Percentiles rank a stretch among this genome's conserved stretches.
Conservation (phyloP, 2,797 vertebrate species). For the Ceryle rudis region DNA sequence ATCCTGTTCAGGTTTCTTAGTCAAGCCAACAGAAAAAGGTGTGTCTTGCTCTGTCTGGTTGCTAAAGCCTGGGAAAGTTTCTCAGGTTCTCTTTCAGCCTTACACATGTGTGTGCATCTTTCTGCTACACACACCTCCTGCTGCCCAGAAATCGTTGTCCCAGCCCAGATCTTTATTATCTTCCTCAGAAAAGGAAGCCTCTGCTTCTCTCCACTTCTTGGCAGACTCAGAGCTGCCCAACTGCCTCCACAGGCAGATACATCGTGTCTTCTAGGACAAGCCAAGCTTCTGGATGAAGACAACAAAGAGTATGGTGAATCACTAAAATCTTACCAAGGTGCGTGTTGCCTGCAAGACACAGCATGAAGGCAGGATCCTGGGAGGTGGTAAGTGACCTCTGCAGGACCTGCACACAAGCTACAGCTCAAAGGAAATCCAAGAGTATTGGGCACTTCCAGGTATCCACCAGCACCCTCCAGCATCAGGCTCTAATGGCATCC, state of each 20-base stretch:
- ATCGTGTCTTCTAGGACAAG: rapidly evolving
- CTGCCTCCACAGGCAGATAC: rapidly evolving
- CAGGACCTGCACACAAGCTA: neutral
- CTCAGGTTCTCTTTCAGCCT: neutral
- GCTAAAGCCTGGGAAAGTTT: neutral
- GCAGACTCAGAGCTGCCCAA: neutral
- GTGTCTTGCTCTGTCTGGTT: neutral
- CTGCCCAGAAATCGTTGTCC: neutral
- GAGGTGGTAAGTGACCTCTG: neutral
- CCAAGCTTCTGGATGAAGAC: neutral
- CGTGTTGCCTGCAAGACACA: rapidly evolving
- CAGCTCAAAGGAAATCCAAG: neutral
- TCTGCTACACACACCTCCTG: neutral
- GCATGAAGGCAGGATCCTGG: neutral
- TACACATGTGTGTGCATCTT: rapidly evolving
- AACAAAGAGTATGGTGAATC: neutral
- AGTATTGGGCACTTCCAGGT: rapidly evolving
- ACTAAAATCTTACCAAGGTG: rapidly evolving
- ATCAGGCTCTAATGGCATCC: neutral
- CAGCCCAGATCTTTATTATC: neutral
- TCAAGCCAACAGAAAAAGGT: rapidly evolving
- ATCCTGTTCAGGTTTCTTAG: neutral
- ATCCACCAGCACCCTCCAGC: neutral
- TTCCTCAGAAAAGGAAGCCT: neutral
- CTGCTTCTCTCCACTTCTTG: neutral